Conservation (phyloP, 2,113 vertebrate species). For the Cinclus mexicanus region DNA sequence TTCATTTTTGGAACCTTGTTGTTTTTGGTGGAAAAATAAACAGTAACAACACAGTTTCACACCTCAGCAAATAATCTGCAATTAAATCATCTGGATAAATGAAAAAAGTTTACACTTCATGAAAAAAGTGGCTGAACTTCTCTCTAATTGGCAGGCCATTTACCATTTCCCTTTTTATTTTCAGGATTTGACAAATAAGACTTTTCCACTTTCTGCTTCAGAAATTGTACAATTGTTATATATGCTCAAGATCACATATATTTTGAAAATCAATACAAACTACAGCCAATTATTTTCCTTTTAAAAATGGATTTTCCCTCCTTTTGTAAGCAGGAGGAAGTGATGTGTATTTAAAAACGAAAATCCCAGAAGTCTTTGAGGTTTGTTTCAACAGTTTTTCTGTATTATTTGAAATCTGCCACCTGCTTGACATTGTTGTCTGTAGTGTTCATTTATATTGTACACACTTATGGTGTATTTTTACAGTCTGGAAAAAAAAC, state of each 20-base stretch:
- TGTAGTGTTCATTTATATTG: neutral
- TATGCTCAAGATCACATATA: neutral
- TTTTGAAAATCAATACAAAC: neutral
- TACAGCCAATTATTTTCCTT: neutral
- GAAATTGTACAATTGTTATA: neutral
- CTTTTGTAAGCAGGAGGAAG: neutral
- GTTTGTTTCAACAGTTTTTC: neutral
- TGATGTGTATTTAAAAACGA: neutral
- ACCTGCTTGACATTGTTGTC: neutral
- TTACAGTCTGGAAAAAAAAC: neutral
- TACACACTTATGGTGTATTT: neutral
- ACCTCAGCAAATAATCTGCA: neutral
- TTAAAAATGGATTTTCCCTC: neutral
- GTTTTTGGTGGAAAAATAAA: neutral
- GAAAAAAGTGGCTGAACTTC: neutral
- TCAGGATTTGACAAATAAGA: neutral
- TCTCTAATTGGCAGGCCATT: neutral
- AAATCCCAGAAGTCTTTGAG: neutral
- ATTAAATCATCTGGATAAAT: neutral
- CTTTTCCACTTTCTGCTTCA: neutral
- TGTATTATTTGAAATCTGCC: neutral
- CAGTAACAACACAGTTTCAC: neutral
- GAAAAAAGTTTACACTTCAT: accelerated
- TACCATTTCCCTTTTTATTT: neutral
- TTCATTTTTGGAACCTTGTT: neutral